These are phyloP conservation scores for Trichoplusia ni DNA, from an alignment of 1,140 invertebrate species.

Conservation along the genomic window DNA sequence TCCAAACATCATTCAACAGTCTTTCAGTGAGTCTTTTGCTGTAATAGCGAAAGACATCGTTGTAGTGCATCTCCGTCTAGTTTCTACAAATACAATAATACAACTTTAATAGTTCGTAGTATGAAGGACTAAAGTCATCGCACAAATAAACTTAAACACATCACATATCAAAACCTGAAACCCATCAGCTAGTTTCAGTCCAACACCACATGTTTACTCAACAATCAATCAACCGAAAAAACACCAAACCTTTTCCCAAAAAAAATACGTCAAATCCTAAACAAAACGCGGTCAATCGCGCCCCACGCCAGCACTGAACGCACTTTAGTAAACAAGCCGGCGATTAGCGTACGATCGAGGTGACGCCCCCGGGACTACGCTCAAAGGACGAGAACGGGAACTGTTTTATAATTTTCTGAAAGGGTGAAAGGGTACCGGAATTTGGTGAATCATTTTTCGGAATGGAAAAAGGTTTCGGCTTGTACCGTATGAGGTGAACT, in stretches of 20 bases:
- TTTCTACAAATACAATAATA: too few species aligned
- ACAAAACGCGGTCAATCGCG: not conserved
- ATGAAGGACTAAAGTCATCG: too few species aligned
- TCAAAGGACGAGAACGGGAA: slow-evolving; percentile 24
- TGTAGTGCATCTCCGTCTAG: too few species aligned
- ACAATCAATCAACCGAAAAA: not conserved
- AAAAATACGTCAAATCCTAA: not conserved
- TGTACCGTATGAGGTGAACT: not conserved
- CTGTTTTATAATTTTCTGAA: slow-evolving; percentile 30
- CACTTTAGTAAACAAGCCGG: slow-evolving; percentile 52
- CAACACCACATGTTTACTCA: not conserved
- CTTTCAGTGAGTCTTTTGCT: too few species aligned
- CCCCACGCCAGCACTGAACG: slow-evolving; percentile 31
- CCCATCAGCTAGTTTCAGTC: too few species aligned
- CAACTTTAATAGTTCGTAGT: too few species aligned
- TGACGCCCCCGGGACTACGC: slow-evolving; percentile 10
- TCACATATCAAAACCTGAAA: too few species aligned
- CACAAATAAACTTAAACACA: too few species aligned
- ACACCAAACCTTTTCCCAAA: not conserved
- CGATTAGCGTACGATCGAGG: slow-evolving; percentile 48
- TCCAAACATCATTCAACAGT: too few species aligned
- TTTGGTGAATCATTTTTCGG: slow-evolving; percentile 25
- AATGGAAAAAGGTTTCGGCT: not conserved
- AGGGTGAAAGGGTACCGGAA: slow-evolving; percentile 14
- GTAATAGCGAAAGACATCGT: too few species aligned